These are phyloP conservation scores for Cephus pulcher DNA, from an alignment of 2,888 invertebrate genomes.

Conservation along the genomic window DNA sequence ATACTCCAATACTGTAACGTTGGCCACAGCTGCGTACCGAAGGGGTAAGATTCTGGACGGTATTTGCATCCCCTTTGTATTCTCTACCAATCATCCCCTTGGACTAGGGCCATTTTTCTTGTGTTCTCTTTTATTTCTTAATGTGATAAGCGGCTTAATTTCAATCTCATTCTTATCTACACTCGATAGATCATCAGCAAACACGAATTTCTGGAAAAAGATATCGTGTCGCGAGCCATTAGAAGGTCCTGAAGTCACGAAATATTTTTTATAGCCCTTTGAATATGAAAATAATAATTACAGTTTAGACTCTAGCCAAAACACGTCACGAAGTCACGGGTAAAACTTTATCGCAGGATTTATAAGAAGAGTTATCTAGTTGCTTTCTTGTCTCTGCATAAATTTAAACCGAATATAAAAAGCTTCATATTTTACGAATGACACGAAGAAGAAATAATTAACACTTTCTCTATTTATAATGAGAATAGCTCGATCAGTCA, in stretches of 20 bases:
- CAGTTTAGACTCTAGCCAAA: not conserved
- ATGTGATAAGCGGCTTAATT: not conserved
- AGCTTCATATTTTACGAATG: not conserved
- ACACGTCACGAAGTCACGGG: not conserved
- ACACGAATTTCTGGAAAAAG: not conserved
- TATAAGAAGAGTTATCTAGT: not conserved
- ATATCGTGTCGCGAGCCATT: conserved; percentile 42
- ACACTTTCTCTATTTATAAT: not conserved
- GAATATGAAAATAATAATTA: not conserved
- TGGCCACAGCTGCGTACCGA: not conserved
- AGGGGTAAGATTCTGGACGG: not conserved
- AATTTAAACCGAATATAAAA: not conserved
- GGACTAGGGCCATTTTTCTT: not conserved
- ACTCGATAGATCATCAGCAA: not conserved
- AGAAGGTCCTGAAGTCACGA: conserved; percentile 15
- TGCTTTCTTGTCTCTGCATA: not conserved
- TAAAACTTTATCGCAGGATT: not conserved
- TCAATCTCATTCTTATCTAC: not conserved
- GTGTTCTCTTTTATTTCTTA: not conserved
- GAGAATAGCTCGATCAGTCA: not conserved
- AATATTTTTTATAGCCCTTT: not conserved
- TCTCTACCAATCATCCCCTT: not conserved
- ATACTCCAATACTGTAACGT: not conserved
- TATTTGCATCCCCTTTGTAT: not conserved
- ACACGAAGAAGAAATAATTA: not conserved